Evolutionary conservation across 2,888 invertebrate species (phyloP), one percentile per base, ranked within the genome.

Genomic region (Gryllus longicercus): DNA sequence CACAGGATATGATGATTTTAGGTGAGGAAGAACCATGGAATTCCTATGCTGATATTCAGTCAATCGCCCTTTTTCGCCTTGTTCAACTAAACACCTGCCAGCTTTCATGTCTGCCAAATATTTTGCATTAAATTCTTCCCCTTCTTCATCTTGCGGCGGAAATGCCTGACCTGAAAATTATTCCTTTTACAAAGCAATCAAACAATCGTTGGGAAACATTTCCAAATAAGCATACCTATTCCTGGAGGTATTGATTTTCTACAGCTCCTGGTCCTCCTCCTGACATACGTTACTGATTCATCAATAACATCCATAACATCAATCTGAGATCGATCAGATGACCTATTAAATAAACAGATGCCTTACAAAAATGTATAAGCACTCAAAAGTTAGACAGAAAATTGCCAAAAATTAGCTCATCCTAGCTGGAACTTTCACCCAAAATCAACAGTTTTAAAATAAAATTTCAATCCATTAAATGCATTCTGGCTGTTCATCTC

Each of bases 241-340:
- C 63, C 63, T 18, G 63, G 16, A 63, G 63, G 63, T 4, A 63
- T 63, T 16, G 63, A 63, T n/a, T 63, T 14, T 16, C 63, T 63
- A 18, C 63, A 18, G 63, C 63, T 63, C 63, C 14, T 63, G n/a
- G 63, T 63, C n/a, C 63, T 63, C 14, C 63, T 63, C 8, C 38
- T 38, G 38, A 14, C n/a, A 18, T 18, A 63, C 5, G 63, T 63
- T 63, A 63, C 14, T 18, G 63, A 63, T n/a, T 63, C 63, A 63
- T 63, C 63, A 63, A 63, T 63, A 63, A 63, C 63, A 63, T 63
- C 63, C 63, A 63, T 63, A 63, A 63, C 63, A 18, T 63, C 63
- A 63, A 38, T 38, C 38, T 38, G 38, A 38, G 38, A 38, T 38
- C 38, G 38, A 38, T 38, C 38, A 38, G 38, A 38, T 38, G 38